Evolutionary conservation across 2,113 vertebrate species (phyloP).

Genomic region (Pelobates fuscus): DNA sequence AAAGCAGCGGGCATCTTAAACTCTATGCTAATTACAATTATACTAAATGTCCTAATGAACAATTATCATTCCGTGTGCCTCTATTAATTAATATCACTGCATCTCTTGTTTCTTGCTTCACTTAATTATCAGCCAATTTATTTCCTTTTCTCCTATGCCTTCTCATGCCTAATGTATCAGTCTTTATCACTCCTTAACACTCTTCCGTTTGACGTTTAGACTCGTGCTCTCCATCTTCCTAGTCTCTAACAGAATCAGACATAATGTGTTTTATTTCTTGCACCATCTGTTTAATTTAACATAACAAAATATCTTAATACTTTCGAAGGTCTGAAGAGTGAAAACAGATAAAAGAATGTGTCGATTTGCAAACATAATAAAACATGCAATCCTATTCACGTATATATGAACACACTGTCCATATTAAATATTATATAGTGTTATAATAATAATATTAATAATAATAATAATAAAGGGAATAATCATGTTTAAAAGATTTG

Average conservation of each 20-base stretch:
- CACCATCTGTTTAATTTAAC: no score
- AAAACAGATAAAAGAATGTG: no score
- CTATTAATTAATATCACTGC: slow-evolving; percentile 9
- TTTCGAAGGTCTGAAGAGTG: no score
- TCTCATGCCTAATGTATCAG: background rate
- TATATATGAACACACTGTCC: no score
- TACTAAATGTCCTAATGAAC: slow-evolving; percentile 20
- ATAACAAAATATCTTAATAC: no score
- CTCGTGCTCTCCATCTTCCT: background rate
- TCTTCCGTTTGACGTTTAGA: background rate
- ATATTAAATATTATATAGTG: no score
- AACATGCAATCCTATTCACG: no score
- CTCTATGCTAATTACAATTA: background rate
- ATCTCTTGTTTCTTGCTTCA: slow-evolving; percentile 1
- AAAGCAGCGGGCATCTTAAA: background rate
- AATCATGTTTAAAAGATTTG: no score
- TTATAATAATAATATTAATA: no score
- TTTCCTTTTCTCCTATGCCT: background rate
- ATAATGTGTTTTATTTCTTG: no score
- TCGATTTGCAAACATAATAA: no score
- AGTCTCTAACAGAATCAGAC: background rate
- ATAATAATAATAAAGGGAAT: no score
- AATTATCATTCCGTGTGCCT: slow-evolving; percentile 6
- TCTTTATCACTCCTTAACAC: slow-evolving; percentile 13
- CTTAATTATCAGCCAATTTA: background rate